Evolutionary conservation across 2,888 invertebrate genomes (phyloP), one percentile per base, ranked within the genome.

Genomic region (Oeneis ivallda): DNA sequence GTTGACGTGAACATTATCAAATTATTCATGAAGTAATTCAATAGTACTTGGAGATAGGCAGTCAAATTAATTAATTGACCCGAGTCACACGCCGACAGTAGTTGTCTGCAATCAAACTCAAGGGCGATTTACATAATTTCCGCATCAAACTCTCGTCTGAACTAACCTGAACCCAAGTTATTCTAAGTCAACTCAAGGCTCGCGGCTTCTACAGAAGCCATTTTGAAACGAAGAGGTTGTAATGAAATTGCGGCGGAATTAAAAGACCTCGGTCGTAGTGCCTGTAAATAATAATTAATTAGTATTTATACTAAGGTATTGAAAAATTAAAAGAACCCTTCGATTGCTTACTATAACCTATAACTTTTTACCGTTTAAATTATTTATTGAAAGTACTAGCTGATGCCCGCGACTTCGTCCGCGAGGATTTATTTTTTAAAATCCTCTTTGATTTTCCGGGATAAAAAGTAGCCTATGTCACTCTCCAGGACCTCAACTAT

Each of bases 11-110:
- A 7, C 45, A 45, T 47, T 47, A 47, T 39, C 52, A 61, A 52
- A 41, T 61, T 61, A 64, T 66, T 61, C 61, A 64, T 64, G 57
- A 69, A 64, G 64, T 64, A 65, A 64, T 67, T 58, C 60, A 65
- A 67, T 67, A 60, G 59, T 26, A 52, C 60, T 54, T 59, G 57
- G 61, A 53, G 63, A 61, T 67, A 64, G 65, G 67, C 64, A 57
- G 68, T 71, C 62, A 73, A 72, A 71, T 73, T 70, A 73, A 73
- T 73, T 70, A 71, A 68, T 66, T 69, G 71, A 67, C 64, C 71
- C 65, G 47, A 63, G 67, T 64, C 56, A 67, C 63, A 60, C 62
- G 66, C 60, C 64, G 64, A 49, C 66, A 63, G 67, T 68, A 67
- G 66, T 70, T 69, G 72, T 69, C 69, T 64, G 71, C 68, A 71